These are phyloP conservation scores for Karalla daura DNA, from an alignment of 2,797 vertebrate species.

Conservation along the genomic window DNA sequence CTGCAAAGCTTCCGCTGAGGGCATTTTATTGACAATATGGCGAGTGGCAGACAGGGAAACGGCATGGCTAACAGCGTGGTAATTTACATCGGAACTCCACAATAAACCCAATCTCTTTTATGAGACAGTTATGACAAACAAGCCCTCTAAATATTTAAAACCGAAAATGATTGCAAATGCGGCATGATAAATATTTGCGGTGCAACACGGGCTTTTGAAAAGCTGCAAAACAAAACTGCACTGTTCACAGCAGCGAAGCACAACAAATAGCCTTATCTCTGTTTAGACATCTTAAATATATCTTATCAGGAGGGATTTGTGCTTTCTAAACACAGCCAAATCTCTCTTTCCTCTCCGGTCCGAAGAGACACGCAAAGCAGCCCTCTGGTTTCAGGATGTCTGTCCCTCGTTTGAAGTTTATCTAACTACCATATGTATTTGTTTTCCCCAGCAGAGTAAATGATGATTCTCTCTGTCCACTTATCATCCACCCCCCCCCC, in stretches of 20 bases:
- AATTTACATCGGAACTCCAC: not conserved
- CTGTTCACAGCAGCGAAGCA: conserved; percentile 73
- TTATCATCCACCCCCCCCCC: conserved; percentile 68
- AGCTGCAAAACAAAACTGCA: conserved; percentile 62
- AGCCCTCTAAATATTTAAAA: conserved; percentile 47
- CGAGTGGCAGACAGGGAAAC: not conserved
- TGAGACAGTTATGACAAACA: not conserved
- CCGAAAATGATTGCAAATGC: conserved; percentile 72
- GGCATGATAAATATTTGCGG: conserved; percentile 85
- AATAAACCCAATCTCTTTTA: not conserved
- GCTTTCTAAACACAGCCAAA: conserved; percentile 81
- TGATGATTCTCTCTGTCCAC: conserved; percentile 71
- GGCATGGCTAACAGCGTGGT: not conserved
- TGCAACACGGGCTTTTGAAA: conserved; percentile 72
- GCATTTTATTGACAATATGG: not conserved
- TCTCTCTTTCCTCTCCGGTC: conserved; percentile 76
- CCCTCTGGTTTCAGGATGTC: conserved; percentile 69
- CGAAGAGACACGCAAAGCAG: conserved; percentile 73
- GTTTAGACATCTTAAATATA: conserved; percentile 77
- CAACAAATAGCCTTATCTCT: conserved; percentile 79
- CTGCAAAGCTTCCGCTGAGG: not conserved
- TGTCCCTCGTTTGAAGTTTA: conserved; percentile 79
- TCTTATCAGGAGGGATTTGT: conserved; percentile 77
- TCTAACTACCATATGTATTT: conserved; percentile 80
- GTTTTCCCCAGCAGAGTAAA: conserved; percentile 75